A percentile compares a stretch with the other conserved stretches of the same genome.
Conservation (phyloP, 2,113 vertebrate genomes). For the Ochotona curzoniae region DNA sequence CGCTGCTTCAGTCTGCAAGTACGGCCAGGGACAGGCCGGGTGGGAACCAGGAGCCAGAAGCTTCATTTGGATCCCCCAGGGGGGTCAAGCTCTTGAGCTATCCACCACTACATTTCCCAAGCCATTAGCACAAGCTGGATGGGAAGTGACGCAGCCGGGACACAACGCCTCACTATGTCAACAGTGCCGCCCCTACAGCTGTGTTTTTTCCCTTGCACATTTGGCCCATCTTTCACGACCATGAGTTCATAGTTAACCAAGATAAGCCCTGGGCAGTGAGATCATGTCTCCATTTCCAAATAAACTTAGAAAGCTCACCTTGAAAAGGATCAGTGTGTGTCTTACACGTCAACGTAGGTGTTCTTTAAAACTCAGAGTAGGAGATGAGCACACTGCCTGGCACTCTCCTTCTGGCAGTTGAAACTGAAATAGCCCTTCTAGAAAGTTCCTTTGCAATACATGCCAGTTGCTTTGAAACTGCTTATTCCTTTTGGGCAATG, state of each 20-base stretch:
- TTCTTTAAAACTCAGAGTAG: neutral
- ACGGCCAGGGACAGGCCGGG: no score
- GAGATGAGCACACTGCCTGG: neutral
- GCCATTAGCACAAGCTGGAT: no score
- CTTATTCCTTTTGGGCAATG: neutral
- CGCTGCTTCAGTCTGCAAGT: no score
- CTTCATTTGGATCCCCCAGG: no score
- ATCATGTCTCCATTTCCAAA: neutral
- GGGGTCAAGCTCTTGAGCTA: no score
- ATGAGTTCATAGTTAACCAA: neutral
- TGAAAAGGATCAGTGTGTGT: neutral
- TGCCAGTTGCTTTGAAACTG: neutral
- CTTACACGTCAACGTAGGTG: neutral
- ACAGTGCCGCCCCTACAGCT: no score
- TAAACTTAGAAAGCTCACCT: neutral
- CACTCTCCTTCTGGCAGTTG: neutral
- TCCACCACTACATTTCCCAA: no score
- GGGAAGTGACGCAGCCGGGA: no score
- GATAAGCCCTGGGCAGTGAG: neutral
- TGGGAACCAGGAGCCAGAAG: no score
- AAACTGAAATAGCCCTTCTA: neutral
- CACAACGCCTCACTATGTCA: no score
- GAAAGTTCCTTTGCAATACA: neutral
- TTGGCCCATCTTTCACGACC: neutral
- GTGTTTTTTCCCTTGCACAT: no score